Base-by-base conservation (phyloP, 2,888 invertebrate species). In the Caenorhabditis becei region DNA sequence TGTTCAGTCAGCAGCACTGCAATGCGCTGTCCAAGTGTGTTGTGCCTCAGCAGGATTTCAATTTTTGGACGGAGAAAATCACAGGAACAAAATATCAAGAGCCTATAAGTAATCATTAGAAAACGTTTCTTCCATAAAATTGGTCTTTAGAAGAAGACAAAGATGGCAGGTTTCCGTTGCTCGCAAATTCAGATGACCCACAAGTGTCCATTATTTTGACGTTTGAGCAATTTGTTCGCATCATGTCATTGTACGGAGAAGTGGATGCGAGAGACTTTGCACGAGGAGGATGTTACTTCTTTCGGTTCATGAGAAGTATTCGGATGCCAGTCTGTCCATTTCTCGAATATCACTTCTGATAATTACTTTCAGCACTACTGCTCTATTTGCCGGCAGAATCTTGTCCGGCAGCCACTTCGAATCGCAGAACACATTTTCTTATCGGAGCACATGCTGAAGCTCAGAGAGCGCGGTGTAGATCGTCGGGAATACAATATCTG, bases 1-100 rank as follows among this genome's bases (percentile, higher is more conserved):
- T 71, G 1, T 71, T 62, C 28, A 18, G 28, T 53, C 14, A 26
- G 16, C 14, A 26, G 8, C 71, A 71, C 28, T 24, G 26, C 2
- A 5, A 20, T n/a, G n/a, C 18, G 11, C 62, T 71, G 0, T 26
- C 61, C 1, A 11, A 53, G 23, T 7, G 14, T 44, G 23, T n/a
- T 14, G 23, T 62, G 7, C 44, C 71, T 1, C 24, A n/a, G 44
- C 41, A 32, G 18, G 35, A 51, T 0, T 53, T 71, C 4, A 20
- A 18, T 18, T 71, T 32, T 35, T 44, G 41, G 53, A 18, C 24
- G 1, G 14, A 18, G 1, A 28, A 41, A 44, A 0, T 54, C 35
- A 28, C 1, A 11, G 26, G 18, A 23, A 16, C 20, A 37, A 37
- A 4, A 20, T 24, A 26, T 24, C 10, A 26, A 26, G 26, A 14